Percentiles rank a stretch among this genome's conserved stretches.
Conservation (phyloP, 2,888 invertebrate genomes). For the Thera obeliscata region DNA sequence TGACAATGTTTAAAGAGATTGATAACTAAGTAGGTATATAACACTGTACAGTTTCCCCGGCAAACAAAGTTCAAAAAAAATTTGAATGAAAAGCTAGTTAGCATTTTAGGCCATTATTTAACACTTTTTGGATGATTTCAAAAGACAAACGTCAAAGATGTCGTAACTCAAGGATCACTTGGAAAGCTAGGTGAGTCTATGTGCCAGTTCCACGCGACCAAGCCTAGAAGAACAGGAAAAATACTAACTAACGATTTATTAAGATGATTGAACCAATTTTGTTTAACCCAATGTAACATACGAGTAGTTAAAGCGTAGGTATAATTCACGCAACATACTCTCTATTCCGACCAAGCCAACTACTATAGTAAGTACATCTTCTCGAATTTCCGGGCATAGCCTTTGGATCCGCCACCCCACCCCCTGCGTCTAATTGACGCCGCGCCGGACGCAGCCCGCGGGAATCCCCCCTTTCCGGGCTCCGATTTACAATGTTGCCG, state of each 20-base stretch:
- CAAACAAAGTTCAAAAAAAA: too few relatives aligned
- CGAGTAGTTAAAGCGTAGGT: neutral
- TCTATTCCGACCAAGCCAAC: slow-evolving; percentile 15
- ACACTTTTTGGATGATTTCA: too few relatives aligned
- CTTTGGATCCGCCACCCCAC: slow-evolving; percentile 53
- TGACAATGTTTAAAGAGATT: too few relatives aligned
- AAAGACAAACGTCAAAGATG: too few relatives aligned
- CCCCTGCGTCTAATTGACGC: slow-evolving; percentile 78
- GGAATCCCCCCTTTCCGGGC: slow-evolving; percentile 68
- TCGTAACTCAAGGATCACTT: too few relatives aligned
- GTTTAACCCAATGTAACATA: neutral
- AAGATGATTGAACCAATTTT: neutral
- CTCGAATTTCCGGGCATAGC: slow-evolving; percentile 77
- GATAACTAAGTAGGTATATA: too few relatives aligned
- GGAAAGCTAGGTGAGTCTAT: too few relatives aligned
- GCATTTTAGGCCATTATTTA: too few relatives aligned
- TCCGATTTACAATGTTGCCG: slow-evolving; percentile 77
- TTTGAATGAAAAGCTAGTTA: too few relatives aligned
- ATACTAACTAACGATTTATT: neutral
- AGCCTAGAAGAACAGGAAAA: too few relatives aligned
- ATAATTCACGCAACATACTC: slow-evolving; percentile 12
- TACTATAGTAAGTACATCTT: slow-evolving; percentile 40
- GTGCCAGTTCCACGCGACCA: too few relatives aligned
- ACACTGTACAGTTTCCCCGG: too few relatives aligned
- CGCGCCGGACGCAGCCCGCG: slow-evolving; percentile 75